Base-by-base conservation (phyloP, 1,140 invertebrate genomes). In the Drosophila nigromelanica region DNA sequence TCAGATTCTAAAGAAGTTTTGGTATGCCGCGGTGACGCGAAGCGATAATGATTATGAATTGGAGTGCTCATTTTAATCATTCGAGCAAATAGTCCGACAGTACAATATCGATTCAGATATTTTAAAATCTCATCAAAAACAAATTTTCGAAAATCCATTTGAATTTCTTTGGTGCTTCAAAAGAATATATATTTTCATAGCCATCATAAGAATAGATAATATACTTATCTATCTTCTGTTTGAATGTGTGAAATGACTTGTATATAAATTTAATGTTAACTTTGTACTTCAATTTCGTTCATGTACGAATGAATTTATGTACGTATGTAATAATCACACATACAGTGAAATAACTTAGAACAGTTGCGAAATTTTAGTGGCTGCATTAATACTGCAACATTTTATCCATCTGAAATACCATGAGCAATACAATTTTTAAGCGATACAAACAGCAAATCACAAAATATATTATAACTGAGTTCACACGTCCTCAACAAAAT, bases 31-130 rank as follows among this genome's bases (percentile, higher is more conserved):
- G 80, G 47, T 21, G 77, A 35, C 21, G 72, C 55, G 14, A 35
- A 52, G n/a, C 75, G 64, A 64, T 78, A 87, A n/a, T 86, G 83
- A 42, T 87, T 76, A 69, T 83, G 80, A 15, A 87, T 89, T 30
- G 83, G 83, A 12, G 83, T 79, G 40, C 79, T 87, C 83, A 87
- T 89, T 40, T 48, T 62, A 51, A 89, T 71, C 72, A 76, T 59
- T 54, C 68, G 64, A 87, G 58, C 60, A 86, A 67, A 76, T 73
- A 76, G 51, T 83, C 73, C 73, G 75, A 63, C 79, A 89, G 56
- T 74, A 83, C 55, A 60, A 54, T 83, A 72, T 77, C 71, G 83
- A 79, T 69, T 79, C 70, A 59, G 74, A 63, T 37, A 63, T 66
- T 58, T 72, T 42, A 54, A 63, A 24, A 50, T 82, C 47, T 64